phyloP scores from a whole-genome alignment of 2,113 vertebrate species.

The Thalassarche chlororhynchos region DNA sequence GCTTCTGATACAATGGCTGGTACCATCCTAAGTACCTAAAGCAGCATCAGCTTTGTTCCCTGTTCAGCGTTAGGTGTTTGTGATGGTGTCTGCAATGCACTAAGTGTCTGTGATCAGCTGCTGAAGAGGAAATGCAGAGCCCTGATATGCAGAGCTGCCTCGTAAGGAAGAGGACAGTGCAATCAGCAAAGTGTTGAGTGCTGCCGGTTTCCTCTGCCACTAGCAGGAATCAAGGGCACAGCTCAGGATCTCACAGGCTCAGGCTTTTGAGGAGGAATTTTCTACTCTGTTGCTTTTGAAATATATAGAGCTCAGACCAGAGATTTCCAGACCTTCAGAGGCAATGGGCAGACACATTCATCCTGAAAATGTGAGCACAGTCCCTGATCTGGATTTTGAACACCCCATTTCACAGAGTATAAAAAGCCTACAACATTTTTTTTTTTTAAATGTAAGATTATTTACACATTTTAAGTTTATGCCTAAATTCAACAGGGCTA shows the following conservation, averaged over 20 bases:
- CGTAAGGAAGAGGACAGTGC: background rate
- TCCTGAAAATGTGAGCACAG: background rate
- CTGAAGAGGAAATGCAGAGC: background rate
- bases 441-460: background rate
- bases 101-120: background rate
- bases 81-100: background rate
- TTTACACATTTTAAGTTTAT: background rate
- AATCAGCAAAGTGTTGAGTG: background rate
- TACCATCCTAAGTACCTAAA: background rate
- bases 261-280: background rate
- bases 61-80: background rate
- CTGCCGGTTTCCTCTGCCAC: rapidly evolving
- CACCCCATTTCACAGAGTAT: background rate
- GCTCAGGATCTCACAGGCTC: background rate
- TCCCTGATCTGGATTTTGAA: background rate
- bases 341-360: background rate
- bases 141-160: background rate
- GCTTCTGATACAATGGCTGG: background rate
- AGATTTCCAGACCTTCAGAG: background rate
- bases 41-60: background rate
- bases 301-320: background rate
- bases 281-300: background rate
- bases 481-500: background rate
- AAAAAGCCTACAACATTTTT: background rate
- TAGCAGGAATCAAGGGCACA: background rate